These are phyloP conservation scores for Gymnopithys bicolor DNA, from an alignment of 2,797 vertebrate species.

Conservation along the genomic window DNA sequence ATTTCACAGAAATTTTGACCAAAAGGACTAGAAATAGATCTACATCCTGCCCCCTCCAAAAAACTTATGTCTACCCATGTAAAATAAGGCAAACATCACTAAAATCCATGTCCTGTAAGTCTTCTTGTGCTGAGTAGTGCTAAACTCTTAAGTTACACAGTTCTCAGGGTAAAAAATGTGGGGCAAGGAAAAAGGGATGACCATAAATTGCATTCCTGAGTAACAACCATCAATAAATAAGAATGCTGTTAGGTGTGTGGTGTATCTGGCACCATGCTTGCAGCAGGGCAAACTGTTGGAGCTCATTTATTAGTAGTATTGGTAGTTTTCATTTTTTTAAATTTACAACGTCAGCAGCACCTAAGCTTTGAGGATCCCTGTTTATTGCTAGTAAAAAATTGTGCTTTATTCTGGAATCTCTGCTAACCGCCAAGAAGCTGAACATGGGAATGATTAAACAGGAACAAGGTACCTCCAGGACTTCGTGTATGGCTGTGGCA, in stretches of 20 bases:
- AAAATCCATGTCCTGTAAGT: neutral
- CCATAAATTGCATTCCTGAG: neutral
- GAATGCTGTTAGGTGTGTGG: neutral
- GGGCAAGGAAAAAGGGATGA: accelerated
- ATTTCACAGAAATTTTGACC: neutral
- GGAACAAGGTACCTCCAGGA: conserved; percentile 82
- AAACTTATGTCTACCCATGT: neutral
- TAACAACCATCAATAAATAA: neutral
- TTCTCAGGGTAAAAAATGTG: neutral
- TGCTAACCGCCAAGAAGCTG: neutral
- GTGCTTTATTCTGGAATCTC: neutral
- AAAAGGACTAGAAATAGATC: neutral
- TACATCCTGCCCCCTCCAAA: no score
- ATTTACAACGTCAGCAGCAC: neutral
- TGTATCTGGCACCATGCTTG: neutral
- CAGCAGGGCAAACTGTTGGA: neutral
- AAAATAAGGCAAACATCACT: neutral
- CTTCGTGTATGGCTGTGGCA: conserved; percentile 73
- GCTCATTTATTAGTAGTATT: neutral
- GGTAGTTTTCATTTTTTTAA: accelerated
- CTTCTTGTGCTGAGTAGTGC: neutral
- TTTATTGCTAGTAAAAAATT: neutral
- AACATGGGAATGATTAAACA: neutral
- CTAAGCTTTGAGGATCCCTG: neutral
- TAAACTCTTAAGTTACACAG: neutral